Evolutionary conservation across 37 sponge, comb jelly and placozoan species (phyloP).

Genomic region (Cliona cf. orientalis): DNA sequence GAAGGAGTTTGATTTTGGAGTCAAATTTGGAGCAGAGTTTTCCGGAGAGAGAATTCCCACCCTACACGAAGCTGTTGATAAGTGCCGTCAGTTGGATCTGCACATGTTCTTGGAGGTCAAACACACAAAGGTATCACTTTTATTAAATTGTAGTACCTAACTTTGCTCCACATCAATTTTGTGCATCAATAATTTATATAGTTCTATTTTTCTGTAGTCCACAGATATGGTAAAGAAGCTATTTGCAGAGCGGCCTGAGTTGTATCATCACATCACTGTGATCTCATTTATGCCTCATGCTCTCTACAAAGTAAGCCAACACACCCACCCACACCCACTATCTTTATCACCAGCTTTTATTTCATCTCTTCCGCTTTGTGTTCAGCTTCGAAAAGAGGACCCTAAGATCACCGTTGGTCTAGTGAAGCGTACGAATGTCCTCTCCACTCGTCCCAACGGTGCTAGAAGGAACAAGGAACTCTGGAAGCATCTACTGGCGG

Average conservation of each 20-base stretch:
- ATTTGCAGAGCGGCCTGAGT: constrained; percentile 1
- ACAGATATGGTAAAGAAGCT: not conserved
- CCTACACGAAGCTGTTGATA: constrained; percentile 21
- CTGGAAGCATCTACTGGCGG: not conserved
- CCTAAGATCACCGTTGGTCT: constrained; percentile 8
- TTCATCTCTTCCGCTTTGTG: too few relatives aligned
- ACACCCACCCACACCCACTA: too few relatives aligned
- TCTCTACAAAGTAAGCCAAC: constrained; percentile 37
- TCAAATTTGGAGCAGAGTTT: constrained; percentile 24
- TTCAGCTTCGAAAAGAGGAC: constrained; percentile 1
- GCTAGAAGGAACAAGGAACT: not conserved
- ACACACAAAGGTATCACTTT: too few relatives aligned
- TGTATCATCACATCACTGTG: constrained; percentile 13
- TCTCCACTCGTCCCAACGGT: not conserved
- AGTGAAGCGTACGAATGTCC: not conserved
- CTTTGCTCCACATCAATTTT: too few relatives aligned
- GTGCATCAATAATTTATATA: too few relatives aligned
- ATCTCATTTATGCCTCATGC: constrained; percentile 35
- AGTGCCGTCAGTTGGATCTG: constrained; percentile 39
- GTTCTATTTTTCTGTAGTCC: too few relatives aligned
- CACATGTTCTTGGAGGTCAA: constrained; percentile 48
- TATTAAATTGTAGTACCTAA: too few relatives aligned
- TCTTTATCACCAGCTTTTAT: too few relatives aligned
- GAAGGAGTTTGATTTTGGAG: constrained; percentile 26
- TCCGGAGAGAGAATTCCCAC: constrained; percentile 45